Percentiles rank a stretch among this genome's conserved stretches.
These are phyloP conservation scores for Ataeniobius toweri DNA, from an alignment of 2,797 vertebrate species.

Conservation along the genomic window DNA sequence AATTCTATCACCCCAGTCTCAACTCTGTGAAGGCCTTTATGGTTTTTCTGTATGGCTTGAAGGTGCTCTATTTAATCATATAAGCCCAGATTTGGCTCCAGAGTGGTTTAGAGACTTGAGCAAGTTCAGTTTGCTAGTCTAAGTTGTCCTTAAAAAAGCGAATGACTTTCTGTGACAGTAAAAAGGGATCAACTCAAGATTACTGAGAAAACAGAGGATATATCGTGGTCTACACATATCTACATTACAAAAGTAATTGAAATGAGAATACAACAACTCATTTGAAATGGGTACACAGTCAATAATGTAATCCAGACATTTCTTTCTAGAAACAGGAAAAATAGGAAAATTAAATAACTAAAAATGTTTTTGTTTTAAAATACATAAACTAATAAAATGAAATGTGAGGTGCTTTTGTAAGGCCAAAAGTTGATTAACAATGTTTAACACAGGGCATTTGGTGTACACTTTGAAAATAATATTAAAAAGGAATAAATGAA, in stretches of 20 bases:
- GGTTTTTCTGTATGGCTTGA: constrained; percentile 47
- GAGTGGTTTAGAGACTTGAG: constrained; percentile 1
- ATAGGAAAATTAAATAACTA: neutral
- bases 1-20: too few relatives aligned
- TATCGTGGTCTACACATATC: neutral
- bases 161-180: neutral
- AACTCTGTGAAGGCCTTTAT: neutral
- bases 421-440: neutral
- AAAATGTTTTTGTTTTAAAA: neutral
- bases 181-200: neutral
- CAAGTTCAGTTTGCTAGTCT: neutral
- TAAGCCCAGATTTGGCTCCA: constrained; percentile 16
- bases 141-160: neutral
- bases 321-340: neutral
- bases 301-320: neutral
- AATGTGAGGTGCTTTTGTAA: neutral
- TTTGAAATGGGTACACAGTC: neutral
- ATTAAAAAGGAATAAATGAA: neutral
- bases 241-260: neutral
- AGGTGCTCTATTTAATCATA: constrained; percentile 28
- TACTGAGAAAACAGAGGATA: neutral
- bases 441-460: neutral
- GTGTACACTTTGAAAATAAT: neutral
- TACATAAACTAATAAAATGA: neutral
- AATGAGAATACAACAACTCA: neutral